Conservation (phyloP, 2,113 vertebrate genomes). For the Syngnathus typhle region DNA sequence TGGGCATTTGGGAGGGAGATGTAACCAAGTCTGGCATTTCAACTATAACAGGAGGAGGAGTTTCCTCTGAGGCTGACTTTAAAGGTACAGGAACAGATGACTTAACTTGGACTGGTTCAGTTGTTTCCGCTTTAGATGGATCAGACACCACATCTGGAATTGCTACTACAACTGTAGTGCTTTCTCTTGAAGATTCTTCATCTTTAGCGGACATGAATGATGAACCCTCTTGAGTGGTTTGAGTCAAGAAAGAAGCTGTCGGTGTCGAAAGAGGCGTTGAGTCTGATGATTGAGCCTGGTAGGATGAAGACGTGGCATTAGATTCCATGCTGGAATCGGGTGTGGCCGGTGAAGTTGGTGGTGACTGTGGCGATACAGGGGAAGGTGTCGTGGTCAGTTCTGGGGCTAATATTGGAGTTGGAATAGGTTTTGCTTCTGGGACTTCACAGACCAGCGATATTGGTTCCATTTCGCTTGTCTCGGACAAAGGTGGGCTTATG, state of each 20-base stretch:
- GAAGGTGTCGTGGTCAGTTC: conserved; percentile 62
- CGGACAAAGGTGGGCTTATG: conserved; percentile 66
- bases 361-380: conserved; percentile 54
- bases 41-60: conserved; percentile 32
- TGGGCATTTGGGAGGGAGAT: conserved; percentile 51
- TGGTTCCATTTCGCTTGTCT: conserved; percentile 75
- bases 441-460: conserved; percentile 80
- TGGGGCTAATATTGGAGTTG: conserved; percentile 67
- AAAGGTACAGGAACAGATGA: conserved; percentile 11
- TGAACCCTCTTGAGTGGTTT: conserved; percentile 25
- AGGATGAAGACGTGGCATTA: conserved; percentile 58
- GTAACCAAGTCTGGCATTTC: conserved; percentile 63
- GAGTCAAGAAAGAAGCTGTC: conserved; percentile 43
- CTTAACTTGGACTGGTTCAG: conserved; percentile 9
- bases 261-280: conserved; percentile 61
- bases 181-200: conserved; percentile 5
- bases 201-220: background rate
- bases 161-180: conserved; percentile 40
- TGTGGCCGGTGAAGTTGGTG: conserved; percentile 58
- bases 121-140: conserved; percentile 38
- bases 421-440: conserved; percentile 71
- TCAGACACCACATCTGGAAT: conserved; percentile 59
- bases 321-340: conserved; percentile 63
- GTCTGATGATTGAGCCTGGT: conserved; percentile 57
- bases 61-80: conserved; percentile 13